A percentile compares a stretch with the other conserved stretches of the same genome.
Conservation (phyloP, 92 coral and sea anemone species). For the Nematostella vectensis region DNA sequence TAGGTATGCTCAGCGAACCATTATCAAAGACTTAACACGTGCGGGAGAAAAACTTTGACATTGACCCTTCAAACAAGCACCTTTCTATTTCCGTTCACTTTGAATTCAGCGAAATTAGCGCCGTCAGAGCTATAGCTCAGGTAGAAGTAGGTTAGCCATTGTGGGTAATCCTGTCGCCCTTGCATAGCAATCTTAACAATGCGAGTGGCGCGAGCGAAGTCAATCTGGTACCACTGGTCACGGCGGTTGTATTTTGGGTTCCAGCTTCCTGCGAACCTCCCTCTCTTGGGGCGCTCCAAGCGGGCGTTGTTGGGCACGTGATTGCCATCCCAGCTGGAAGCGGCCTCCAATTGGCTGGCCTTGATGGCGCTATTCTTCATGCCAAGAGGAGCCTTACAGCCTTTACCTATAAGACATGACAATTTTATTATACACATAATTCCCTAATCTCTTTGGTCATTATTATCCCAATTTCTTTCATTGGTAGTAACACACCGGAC, state of each 20-base stretch:
- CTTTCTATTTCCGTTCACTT: slow-evolving; percentile 43
- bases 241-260: slow-evolving; percentile 41
- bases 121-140: slow-evolving; percentile 48
- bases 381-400: slow-evolving; percentile 47
- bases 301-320: slow-evolving; percentile 51
- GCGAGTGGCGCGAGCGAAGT: slow-evolving; percentile 36
- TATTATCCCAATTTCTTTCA: too few relatives aligned
- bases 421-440: too few relatives aligned
- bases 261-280: slow-evolving; percentile 53
- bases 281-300: slow-evolving; percentile 29
- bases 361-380: slow-evolving; percentile 45
- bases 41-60: too few relatives aligned
- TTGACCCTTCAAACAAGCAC: too few relatives aligned
- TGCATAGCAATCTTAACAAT: slow-evolving; percentile 40
- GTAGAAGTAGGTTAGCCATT: slow-evolving; percentile 54
- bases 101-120: slow-evolving; percentile 33
- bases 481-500: too few relatives aligned
- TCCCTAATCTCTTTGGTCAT: too few relatives aligned
- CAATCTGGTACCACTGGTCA: slow-evolving; percentile 54
- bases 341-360: slow-evolving; percentile 39
- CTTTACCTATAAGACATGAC: slow-evolving; percentile 27
- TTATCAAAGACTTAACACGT: too few relatives aligned
- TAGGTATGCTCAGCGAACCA: too few relatives aligned
- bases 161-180: slow-evolving; percentile 39
- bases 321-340: slow-evolving; percentile 43